phyloP scores from a whole-genome alignment of 2,888 invertebrate genomes.

The Aphodius granarius region DNA sequence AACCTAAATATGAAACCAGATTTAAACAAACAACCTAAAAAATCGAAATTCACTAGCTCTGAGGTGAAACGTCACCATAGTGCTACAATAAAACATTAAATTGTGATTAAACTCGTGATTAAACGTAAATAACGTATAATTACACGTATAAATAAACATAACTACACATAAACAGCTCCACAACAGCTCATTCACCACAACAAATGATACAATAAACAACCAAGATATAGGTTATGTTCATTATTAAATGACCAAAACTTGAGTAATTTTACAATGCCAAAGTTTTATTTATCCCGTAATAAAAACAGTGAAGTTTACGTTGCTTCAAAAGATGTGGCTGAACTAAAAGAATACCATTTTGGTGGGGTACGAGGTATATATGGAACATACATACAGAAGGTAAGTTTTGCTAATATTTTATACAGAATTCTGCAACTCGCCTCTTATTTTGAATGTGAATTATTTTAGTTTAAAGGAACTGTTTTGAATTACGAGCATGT shows the following conservation, averaged over 20 bases:
- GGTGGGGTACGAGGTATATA: slow-evolving; percentile 16
- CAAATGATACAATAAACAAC: background rate
- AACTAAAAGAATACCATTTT: slow-evolving; percentile 19
- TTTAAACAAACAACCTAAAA: no score
- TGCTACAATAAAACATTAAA: no score
- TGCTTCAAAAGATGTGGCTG: background rate
- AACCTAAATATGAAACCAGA: no score
- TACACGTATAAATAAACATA: no score
- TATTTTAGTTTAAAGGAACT: slow-evolving; percentile 15
- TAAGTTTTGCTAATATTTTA: slow-evolving; percentile 1
- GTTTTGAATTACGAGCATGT: slow-evolving; percentile 21
- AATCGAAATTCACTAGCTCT: no score
- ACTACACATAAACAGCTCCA: background rate
- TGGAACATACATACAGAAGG: slow-evolving; percentile 15
- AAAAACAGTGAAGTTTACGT: slow-evolving; percentile 17
- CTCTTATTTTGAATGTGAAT: background rate
- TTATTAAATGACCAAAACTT: background rate
- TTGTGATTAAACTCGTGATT: no score
- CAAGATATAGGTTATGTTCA: background rate
- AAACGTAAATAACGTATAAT: no score
- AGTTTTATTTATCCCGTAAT: slow-evolving; percentile 23
- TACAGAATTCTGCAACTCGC: background rate
- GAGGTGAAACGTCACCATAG: no score
- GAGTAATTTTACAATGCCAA: slow-evolving; percentile 11
- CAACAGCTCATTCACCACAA: background rate